Evolutionary conservation across 53 echinoderm and acorn worm species (phyloP).

Genomic region (Stichopus horrens): DNA sequence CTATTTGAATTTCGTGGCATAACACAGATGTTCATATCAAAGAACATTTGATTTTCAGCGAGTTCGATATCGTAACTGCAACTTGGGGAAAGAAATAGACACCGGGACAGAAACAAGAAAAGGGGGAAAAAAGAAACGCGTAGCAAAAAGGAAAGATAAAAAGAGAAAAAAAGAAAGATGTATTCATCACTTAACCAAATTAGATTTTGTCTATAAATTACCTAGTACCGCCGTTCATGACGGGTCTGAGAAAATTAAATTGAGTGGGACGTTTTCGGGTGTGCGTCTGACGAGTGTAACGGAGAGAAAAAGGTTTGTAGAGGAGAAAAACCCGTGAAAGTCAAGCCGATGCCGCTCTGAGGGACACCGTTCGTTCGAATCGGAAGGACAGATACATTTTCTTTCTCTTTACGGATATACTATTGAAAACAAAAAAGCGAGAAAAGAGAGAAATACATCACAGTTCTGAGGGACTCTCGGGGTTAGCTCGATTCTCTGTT

Average conservation of each 20-base stretch:
- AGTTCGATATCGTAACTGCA: background rate
- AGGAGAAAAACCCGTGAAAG: background rate
- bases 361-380: background rate
- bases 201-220: constrained; percentile 32
- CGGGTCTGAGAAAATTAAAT: constrained; percentile 29
- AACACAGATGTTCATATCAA: background rate
- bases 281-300: background rate
- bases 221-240: background rate
- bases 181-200: constrained; percentile 38
- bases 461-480: too few species aligned
- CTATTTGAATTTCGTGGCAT: constrained; percentile 23
- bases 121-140: too few species aligned
- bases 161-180: background rate
- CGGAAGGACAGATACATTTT: too few species aligned
- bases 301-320: background rate
- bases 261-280: background rate
- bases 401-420: too few species aligned
- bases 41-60: background rate
- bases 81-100: too few species aligned
- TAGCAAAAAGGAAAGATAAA: too few species aligned
- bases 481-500: too few species aligned
- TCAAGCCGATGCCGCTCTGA: background rate
- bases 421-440: too few species aligned
- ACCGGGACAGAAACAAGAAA: too few species aligned
- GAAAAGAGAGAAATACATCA: too few species aligned